A percentile compares a stretch with the other conserved stretches of the same genome.
phyloP scores from a whole-genome alignment of 2,797 vertebrate species.

The Tympanoctomys barrerae region DNA sequence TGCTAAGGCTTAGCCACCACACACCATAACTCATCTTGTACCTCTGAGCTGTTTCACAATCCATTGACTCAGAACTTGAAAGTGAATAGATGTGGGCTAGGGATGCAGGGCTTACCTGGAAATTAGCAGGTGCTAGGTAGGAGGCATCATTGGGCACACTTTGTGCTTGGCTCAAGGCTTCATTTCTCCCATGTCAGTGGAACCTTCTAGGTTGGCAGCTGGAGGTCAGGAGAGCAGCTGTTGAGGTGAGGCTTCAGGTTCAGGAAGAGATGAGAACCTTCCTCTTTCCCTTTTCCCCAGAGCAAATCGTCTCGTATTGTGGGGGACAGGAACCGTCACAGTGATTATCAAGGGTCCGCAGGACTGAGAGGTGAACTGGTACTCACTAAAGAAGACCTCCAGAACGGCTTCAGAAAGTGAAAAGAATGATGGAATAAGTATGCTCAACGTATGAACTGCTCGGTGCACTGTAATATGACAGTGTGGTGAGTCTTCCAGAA shows the following conservation, averaged over 20 bases:
- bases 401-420: too few relatives aligned
- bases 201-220: background rate
- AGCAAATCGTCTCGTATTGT: background rate
- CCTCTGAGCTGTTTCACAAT: background rate
- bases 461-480: too few relatives aligned
- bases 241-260: background rate
- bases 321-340: too few relatives aligned
- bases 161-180: background rate
- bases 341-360: too few relatives aligned
- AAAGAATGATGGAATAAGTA: too few relatives aligned
- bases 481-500: background rate
- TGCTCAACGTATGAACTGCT: background rate
- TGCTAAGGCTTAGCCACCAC: background rate
- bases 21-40: background rate
- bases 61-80: background rate
- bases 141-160: too few relatives aligned
- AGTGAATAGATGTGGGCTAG: background rate
- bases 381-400: too few relatives aligned
- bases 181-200: background rate
- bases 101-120: background rate
- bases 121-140: background rate
- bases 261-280: background rate
- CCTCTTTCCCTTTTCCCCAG: background rate
- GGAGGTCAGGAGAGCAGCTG: background rate
- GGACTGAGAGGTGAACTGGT: too few relatives aligned